Evolutionary conservation across 2,888 invertebrate species (phyloP), one percentile per base, ranked within the genome.

Genomic region (Aphidius colemani): DNA sequence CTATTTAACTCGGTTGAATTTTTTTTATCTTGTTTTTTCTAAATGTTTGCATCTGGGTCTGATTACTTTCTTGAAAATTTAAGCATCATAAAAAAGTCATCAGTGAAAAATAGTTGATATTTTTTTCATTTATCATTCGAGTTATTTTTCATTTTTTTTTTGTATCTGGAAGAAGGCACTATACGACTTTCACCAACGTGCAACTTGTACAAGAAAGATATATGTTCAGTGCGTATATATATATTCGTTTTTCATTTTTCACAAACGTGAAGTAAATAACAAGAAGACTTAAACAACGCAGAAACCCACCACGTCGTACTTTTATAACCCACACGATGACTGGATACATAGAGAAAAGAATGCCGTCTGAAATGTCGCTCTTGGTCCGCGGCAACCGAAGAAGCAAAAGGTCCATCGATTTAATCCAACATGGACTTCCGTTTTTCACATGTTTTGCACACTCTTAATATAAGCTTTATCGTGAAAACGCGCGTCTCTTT

Each of bases 261-360:
- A 63, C 73, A 71, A 74, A 76, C 72, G 74, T 70, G 70, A 67
- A 66, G 71, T 71, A 70, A 76, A 74, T 74, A 72, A 73, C 71
- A 70, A 70, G 74, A 53, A 57, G 51, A 67, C 68, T 68, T 61
- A 64, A 62, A 43, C 43, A 58, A 45, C 45, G 46, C 53, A 51
- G 50, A 44, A 61, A 58, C 65, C 65, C 50, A 60, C 64, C 60
- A 46, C 46, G 57, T 30, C 39, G 46, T 30, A 30, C 30, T 30
- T 30, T 30, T 30, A 46, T 48, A 30, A 39, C 40, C 43, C 43
- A 56, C 55, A 57, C 18, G 8, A 57, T 40, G 46, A 39, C 30
- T 46, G 57, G 48, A 30, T 45, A 46, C 48, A 58, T 57, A 62
- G 53, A 59, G 57, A 51, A 59, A 61, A 67, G 64, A 66, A 66